Conservation (phyloP, 2,113 vertebrate species). For the Nerophis ophidion region DNA sequence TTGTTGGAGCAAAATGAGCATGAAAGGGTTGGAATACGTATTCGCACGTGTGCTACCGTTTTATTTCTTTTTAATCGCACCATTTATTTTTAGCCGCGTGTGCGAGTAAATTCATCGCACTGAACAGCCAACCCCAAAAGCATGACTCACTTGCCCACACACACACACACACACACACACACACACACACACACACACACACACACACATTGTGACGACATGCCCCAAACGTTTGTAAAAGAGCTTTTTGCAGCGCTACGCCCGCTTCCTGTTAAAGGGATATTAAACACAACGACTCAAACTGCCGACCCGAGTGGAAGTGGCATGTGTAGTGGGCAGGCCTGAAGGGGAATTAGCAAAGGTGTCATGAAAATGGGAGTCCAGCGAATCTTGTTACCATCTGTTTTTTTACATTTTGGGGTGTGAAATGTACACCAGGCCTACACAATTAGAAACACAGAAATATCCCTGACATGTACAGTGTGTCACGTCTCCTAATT, state of each 20-base stretch:
- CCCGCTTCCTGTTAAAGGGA: conserved; percentile 38
- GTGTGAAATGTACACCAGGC: conserved; percentile 2
- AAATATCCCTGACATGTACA: conserved; percentile 9
- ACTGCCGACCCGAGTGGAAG: conserved; percentile 29
- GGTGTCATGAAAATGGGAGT: conserved; percentile 30
- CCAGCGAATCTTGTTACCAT: conserved; percentile 6
- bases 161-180: background rate
- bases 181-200: background rate
- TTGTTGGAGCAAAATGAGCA: too few species aligned
- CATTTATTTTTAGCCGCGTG: too few species aligned
- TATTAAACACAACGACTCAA: conserved; percentile 44
- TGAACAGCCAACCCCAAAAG: too few species aligned
- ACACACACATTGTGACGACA: conserved; percentile 9
- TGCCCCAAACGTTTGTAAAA: conserved; percentile 18
- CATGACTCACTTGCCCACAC: too few species aligned
- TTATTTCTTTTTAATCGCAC: too few species aligned
- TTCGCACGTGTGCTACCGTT: too few species aligned
- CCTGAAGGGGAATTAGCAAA: conserved; percentile 4
- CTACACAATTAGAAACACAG: conserved; percentile 10
- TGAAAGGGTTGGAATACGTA: too few species aligned
- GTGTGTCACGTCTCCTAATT: conserved; percentile 20
- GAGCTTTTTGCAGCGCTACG: conserved; percentile 26
- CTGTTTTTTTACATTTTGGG: conserved; percentile 4
- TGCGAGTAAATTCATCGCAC: too few species aligned
- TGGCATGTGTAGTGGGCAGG: conserved; percentile 10